phyloP scores from a whole-genome alignment of 2,888 invertebrate species.

The Agrotis exclamationis region DNA sequence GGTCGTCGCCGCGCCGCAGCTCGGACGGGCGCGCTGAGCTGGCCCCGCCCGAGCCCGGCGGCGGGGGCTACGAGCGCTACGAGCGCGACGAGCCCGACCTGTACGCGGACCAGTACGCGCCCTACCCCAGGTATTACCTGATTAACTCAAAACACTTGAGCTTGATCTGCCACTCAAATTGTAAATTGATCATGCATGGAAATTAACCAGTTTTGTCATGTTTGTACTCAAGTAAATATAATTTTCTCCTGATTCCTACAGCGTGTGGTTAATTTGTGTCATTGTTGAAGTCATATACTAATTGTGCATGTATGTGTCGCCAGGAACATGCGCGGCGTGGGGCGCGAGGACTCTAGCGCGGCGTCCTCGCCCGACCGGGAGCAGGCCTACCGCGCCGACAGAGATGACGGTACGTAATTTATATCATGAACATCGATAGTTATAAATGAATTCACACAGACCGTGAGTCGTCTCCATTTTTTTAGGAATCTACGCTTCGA shows the following conservation, averaged over 20 bases:
- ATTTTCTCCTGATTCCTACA: not conserved
- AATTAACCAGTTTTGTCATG: too few relatives aligned
- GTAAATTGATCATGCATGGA: too few relatives aligned
- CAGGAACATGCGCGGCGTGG: constrained; percentile 74
- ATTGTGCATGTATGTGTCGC: not conserved
- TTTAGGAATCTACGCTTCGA: not conserved
- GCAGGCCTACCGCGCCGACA: constrained; percentile 73
- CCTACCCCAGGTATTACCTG: constrained; percentile 79
- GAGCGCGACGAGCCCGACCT: constrained; percentile 85
- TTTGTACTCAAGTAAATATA: not conserved
- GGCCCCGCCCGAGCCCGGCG: constrained; percentile 52
- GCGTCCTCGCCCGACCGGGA: constrained; percentile 88
- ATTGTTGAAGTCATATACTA: not conserved
- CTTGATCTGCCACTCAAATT: not conserved
- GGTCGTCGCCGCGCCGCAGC: constrained; percentile 83
- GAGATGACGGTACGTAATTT: constrained; percentile 78
- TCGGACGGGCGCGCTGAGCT: constrained; percentile 58
- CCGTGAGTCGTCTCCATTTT: too few relatives aligned
- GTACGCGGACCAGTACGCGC: constrained; percentile 85
- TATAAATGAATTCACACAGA: not conserved
- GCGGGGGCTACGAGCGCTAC: constrained; percentile 69
- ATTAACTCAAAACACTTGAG: not conserved
- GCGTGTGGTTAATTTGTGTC: not conserved
- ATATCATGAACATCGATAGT: not conserved
- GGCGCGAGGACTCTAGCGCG: constrained; percentile 86